Percentiles rank a stretch among this genome's conserved stretches.
Conservation (phyloP, 2,113 vertebrate genomes). For the Hydrolagus affinis region DNA sequence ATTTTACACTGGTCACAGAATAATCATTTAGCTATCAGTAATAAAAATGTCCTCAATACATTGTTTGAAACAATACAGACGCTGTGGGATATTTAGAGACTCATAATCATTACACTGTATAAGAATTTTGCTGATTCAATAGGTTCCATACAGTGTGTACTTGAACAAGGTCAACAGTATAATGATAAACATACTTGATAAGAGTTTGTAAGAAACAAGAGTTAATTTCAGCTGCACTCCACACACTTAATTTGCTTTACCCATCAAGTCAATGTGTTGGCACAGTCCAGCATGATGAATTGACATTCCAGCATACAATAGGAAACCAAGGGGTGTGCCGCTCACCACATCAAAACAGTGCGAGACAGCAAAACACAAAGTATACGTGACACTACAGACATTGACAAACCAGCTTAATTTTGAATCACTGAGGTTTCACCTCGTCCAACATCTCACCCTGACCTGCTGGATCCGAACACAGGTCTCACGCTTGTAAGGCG, state of each 20-base stretch:
- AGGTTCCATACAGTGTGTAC: too few relatives aligned
- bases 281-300: not conserved
- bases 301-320: not conserved
- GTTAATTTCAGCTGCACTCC: not conserved
- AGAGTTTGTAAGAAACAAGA: not conserved
- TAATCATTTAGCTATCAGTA: not conserved
- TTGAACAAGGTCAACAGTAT: too few relatives aligned
- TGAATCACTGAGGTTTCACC: too few relatives aligned
- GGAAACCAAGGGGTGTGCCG: not conserved
- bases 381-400: too few relatives aligned
- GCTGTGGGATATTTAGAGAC: not conserved
- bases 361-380: too few relatives aligned
- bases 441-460: too few relatives aligned
- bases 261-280: not conserved
- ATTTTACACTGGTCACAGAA: too few relatives aligned
- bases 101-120: not conserved
- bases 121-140: not conserved
- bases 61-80: not conserved
- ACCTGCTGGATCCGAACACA: too few relatives aligned
- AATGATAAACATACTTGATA: not conserved
- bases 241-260: not conserved
- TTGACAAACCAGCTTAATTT: too few relatives aligned
- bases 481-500: too few relatives aligned
- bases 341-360: too few relatives aligned
- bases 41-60: not conserved